A percentile compares a stretch with the other conserved stretches of the same genome.
These are phyloP conservation scores for Pachycephus smyrnensis DNA, from an alignment of 2,888 invertebrate genomes.

Conservation along the genomic window DNA sequence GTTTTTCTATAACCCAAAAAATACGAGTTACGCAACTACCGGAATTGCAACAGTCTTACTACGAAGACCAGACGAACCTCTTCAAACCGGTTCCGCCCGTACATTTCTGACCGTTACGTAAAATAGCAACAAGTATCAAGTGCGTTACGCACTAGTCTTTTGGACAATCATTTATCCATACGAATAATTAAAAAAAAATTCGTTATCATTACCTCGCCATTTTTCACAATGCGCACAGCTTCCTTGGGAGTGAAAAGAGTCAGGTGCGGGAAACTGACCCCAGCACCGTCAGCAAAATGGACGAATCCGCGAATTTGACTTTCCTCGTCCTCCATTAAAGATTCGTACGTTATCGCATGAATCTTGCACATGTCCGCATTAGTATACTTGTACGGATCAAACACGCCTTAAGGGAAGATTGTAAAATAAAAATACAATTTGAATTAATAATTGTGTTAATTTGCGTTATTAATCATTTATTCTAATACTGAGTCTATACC, in stretches of 20 bases:
- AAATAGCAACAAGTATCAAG: not conserved
- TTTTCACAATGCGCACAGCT: conserved; percentile 83
- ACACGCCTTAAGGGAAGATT: conserved; percentile 71
- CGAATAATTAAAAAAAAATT: not conserved
- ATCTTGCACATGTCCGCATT: conserved; percentile 84
- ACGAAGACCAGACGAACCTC: not conserved
- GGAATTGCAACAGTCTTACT: not conserved
- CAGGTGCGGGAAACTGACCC: conserved; percentile 80
- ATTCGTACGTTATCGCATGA: conserved; percentile 82
- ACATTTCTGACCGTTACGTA: not conserved
- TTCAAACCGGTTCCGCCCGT: not conserved
- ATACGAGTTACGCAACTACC: not conserved
- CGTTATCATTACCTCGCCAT: conserved; percentile 75
- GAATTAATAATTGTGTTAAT: not conserved
- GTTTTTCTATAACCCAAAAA: not conserved
- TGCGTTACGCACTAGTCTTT: not conserved
- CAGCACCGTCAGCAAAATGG: conserved; percentile 82
- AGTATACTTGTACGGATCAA: conserved; percentile 82
- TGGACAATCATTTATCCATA: not conserved
- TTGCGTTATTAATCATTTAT: conserved; percentile 8
- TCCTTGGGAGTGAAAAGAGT: conserved; percentile 84
- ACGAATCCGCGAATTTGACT: conserved; percentile 83
- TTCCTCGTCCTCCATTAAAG: conserved; percentile 84
- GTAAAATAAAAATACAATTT: not conserved
- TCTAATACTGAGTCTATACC: conserved; percentile 68